phyloP scores from a whole-genome alignment of 92 coral and sea anemone species.

The Pocillopora grandis region DNA sequence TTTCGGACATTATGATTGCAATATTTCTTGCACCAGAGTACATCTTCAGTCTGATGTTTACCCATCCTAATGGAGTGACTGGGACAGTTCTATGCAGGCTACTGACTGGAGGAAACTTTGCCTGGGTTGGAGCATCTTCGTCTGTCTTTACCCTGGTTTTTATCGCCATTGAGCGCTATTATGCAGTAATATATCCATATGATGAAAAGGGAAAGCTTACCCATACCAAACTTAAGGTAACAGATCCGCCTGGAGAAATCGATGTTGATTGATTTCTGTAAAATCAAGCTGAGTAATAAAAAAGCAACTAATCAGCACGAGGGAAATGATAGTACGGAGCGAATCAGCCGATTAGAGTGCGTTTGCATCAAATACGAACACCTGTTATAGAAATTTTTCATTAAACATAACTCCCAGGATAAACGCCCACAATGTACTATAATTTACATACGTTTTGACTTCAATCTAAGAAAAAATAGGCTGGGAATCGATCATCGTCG shows the following conservation, averaged over 20 bases:
- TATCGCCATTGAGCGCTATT: constrained; percentile 2
- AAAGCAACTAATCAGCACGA: neutral
- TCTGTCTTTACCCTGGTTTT: neutral
- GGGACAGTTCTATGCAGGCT: neutral
- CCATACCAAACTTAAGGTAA: neutral
- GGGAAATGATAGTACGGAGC: too few relatives aligned
- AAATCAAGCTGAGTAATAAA: neutral
- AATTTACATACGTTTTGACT: too few relatives aligned
- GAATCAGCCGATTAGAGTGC: neutral
- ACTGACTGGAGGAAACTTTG: neutral
- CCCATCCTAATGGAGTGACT: neutral
- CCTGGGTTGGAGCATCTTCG: neutral
- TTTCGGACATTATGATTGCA: neutral
- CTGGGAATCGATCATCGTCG: neutral
- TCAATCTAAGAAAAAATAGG: too few relatives aligned
- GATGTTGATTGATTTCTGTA: neutral
- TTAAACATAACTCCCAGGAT: neutral
- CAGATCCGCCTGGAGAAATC: neutral
- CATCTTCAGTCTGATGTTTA: neutral
- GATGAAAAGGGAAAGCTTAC: neutral
- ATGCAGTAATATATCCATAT: neutral
- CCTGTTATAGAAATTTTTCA: neutral
- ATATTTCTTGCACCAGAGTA: neutral
- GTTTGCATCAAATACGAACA: neutral
- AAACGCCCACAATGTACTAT: too few relatives aligned